These are phyloP conservation scores for Myrmophylax atrothorax DNA, from an alignment of 2,113 vertebrate genomes.

Conservation along the genomic window DNA sequence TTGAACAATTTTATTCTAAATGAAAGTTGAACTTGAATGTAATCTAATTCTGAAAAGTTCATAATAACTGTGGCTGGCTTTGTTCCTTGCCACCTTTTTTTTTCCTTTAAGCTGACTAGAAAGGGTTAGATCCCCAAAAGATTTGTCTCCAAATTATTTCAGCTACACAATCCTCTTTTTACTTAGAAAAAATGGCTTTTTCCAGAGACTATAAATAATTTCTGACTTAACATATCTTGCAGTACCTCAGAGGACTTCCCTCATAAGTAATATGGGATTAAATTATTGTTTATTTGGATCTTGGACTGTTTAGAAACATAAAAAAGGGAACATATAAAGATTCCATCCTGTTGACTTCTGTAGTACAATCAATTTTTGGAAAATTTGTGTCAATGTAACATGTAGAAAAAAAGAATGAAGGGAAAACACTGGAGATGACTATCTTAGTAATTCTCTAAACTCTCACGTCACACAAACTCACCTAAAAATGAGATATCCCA, in stretches of 20 bases:
- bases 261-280: not conserved
- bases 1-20: not conserved
- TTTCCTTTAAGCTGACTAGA: not conserved
- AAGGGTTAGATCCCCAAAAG: not conserved
- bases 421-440: not conserved
- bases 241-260: not conserved
- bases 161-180: not conserved
- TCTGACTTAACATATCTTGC: not conserved
- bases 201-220: not conserved
- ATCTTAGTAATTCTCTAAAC: not conserved
- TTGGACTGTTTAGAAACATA: not conserved
- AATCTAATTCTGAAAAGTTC: not conserved
- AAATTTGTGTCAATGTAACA: not conserved
- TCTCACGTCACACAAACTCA: fast-evolving
- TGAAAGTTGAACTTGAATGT: not conserved
- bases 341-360: not conserved
- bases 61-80: not conserved
- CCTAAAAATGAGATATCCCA: not conserved
- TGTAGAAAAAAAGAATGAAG: not conserved
- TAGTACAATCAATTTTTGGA: not conserved
- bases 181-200: not conserved
- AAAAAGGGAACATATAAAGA: not conserved
- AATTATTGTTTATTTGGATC: not conserved
- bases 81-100: too few relatives aligned
- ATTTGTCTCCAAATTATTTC: not conserved